Percentiles rank a stretch among this genome's conserved stretches.
Evolutionary conservation across 2,797 vertebrate genomes (phyloP).

Genomic region (Pteropus rufus): DNA sequence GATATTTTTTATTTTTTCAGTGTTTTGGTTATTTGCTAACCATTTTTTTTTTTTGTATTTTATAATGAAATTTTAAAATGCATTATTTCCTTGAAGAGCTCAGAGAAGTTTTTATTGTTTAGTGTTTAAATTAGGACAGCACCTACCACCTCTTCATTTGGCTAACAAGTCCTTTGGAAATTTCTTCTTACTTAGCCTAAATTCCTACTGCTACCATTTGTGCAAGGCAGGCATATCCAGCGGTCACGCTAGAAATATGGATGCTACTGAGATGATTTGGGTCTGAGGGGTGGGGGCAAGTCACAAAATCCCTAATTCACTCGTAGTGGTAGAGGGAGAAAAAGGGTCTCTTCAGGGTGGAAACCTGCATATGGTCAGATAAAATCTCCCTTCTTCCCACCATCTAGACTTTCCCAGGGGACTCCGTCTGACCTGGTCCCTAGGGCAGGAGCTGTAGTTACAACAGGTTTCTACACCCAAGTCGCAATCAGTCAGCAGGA

Average conservation of each 20-base stretch:
- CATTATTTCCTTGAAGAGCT: background rate
- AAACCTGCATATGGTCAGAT: background rate
- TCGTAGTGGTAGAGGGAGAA: background rate
- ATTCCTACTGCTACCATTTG: background rate
- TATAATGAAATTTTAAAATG: background rate
- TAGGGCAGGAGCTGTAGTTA: background rate
- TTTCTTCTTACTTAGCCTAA: background rate
- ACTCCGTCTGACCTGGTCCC: background rate
- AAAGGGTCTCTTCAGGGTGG: background rate
- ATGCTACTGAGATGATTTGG: background rate
- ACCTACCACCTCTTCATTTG: background rate
- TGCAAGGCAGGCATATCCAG: fast-evolving
- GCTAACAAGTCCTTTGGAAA: background rate
- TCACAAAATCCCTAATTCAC: background rate
- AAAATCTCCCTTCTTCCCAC: background rate
- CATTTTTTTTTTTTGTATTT: background rate
- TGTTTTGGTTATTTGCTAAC: background rate
- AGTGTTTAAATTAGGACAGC: background rate
- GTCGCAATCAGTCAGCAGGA: background rate
- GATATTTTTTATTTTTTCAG: background rate
- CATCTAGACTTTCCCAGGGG: background rate
- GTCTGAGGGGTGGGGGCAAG: too few relatives aligned
- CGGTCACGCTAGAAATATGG: too few relatives aligned
- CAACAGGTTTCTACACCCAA: background rate
- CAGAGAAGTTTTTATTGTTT: background rate